These are phyloP conservation scores for Gorsachius magnificus DNA, from an alignment of 2,797 vertebrate species.

Conservation along the genomic window DNA sequence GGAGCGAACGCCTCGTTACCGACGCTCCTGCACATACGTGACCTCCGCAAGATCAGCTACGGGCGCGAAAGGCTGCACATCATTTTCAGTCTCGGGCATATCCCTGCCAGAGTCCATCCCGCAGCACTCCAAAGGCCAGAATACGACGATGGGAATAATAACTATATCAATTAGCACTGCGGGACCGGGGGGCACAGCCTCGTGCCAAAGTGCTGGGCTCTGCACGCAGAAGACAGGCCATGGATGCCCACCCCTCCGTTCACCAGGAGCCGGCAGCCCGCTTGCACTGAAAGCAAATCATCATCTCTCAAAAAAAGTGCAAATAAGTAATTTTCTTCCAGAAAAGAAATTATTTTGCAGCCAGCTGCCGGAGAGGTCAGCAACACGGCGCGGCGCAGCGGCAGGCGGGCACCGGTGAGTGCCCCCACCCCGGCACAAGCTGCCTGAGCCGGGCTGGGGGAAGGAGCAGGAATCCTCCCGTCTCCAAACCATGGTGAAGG, in stretches of 20 bases:
- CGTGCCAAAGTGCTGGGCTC: background rate
- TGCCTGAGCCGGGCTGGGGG: background rate
- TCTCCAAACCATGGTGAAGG: background rate
- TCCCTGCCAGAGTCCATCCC: background rate
- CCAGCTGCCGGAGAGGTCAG: background rate
- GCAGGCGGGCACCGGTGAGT: background rate
- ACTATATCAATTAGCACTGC: background rate
- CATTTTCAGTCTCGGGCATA: background rate
- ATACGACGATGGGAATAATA: background rate
- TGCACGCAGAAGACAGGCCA: background rate
- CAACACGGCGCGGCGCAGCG: background rate
- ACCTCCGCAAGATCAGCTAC: background rate
- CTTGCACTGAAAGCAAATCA: background rate
- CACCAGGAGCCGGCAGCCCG: background rate
- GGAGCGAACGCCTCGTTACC: background rate
- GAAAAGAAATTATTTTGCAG: background rate
- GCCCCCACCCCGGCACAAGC: fast-evolving
- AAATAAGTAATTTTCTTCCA: background rate
- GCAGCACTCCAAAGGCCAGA: background rate
- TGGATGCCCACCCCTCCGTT: background rate
- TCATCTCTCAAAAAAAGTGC: background rate
- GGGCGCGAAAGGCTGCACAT: background rate
- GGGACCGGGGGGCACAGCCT: background rate
- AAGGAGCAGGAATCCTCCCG: background rate
- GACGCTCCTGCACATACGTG: fast-evolving